A percentile compares a stretch with the other conserved stretches of the same genome.
Conservation (phyloP, 2,797 vertebrate genomes). For the Iguana delicatissima region DNA sequence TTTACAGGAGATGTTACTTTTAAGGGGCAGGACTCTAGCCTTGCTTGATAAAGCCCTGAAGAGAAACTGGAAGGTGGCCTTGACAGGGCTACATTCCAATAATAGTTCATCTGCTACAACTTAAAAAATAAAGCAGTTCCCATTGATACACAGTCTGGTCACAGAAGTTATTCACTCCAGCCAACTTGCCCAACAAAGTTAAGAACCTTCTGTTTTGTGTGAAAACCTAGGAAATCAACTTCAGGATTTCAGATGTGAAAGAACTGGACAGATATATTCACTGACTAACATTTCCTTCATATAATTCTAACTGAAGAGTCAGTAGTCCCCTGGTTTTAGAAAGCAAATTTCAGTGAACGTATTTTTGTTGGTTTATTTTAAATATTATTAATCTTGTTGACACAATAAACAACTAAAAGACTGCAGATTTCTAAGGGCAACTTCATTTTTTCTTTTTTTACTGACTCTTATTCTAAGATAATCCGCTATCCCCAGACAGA, state of each 20-base stretch:
- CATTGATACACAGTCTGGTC: not conserved
- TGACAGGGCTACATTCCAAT: not conserved
- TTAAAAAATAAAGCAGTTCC: not conserved
- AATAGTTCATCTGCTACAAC: not conserved
- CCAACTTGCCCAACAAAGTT: not conserved
- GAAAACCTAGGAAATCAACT: not conserved
- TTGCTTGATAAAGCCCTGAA: not conserved
- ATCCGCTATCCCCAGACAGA: not conserved
- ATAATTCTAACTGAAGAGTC: not conserved
- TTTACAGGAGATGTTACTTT: not conserved
- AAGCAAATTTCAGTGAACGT: not conserved
- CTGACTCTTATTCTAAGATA: not conserved
- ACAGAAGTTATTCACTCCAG: not conserved
- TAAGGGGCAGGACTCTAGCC: not conserved
- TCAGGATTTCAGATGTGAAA: too few relatives aligned
- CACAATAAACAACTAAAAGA: not conserved
- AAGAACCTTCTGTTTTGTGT: not conserved
- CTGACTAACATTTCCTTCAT: not conserved
- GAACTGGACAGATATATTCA: not conserved
- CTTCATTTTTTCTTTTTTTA: not conserved
- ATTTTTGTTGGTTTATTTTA: not conserved
- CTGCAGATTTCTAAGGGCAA: not conserved
- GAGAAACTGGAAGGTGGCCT: not conserved
- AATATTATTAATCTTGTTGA: rapidly evolving
- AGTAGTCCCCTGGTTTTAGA: not conserved